Base-by-base conservation (phyloP, 2,888 invertebrate species). In the Crossocerus cetratus region DNA sequence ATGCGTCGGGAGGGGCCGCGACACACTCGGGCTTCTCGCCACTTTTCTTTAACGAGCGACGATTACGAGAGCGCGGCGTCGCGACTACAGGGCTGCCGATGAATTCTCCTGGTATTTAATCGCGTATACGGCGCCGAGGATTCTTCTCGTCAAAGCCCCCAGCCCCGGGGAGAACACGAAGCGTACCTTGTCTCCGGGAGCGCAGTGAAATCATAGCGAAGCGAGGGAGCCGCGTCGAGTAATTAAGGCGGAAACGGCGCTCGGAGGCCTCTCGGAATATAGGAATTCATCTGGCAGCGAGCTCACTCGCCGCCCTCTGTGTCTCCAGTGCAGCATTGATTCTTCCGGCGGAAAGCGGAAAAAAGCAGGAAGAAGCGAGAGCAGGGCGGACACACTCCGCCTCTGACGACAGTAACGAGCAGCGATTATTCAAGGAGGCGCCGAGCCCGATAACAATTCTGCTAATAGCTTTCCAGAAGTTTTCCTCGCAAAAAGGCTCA, bases 171-270 rank as follows among this genome's bases (percentile, higher is more conserved):
- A 23, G 23, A 32, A 11, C 5, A 32, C 5, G 8, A 11, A 32
- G 32, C 32, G 32, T 4, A 11, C 32, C 8, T 3, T 32, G 32
- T 32, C 32, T 32, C 32, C 32, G 32, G 4, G 8, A 32, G 63
- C 22, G 55, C 42, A 63, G 55, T 53, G 65, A 72, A 80, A 74
- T n/a, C 65, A 70, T 67, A 66, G 56, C 13, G 56, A 57, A 71
- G 71, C 74, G 67, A 61, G 54, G 57, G 53, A 56, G 20, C 57
- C 32, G 49, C 64, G 49, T 68, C 70, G 75, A 72, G 81, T 80
- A 80, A 80, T 81, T 80, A 75, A 80, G 74, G 58, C 64, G 68
- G 63, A 70, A 77, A 64, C 67, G 69, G 54, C 74, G 74, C 60
- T 42, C 54, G 62, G 65, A 68, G 65, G 56, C 20, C 67, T 68